These are phyloP conservation scores for Myotis findleyi DNA, from an alignment of 2,797 vertebrate genomes.

Conservation along the genomic window DNA sequence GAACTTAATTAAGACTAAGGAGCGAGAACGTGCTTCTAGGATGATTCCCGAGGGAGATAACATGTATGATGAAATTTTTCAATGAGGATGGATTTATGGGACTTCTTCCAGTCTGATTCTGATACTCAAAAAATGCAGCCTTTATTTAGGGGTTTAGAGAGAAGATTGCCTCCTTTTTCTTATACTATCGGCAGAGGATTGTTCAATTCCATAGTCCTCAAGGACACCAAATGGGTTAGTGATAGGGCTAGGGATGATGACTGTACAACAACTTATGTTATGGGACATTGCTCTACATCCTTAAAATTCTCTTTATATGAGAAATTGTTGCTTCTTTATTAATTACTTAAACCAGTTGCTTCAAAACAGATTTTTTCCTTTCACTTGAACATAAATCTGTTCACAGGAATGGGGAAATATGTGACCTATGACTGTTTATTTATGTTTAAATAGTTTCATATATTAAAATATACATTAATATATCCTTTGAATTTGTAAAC, in stretches of 20 bases:
- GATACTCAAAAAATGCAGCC: background rate
- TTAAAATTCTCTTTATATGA: background rate
- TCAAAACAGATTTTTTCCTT: background rate
- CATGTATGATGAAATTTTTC: background rate
- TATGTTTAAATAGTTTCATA: background rate
- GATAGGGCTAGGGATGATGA: background rate
- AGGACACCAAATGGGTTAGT: background rate
- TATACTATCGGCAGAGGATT: background rate
- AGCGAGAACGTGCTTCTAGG: background rate
- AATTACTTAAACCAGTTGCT: background rate
- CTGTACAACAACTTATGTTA: background rate
- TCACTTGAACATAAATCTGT: background rate
- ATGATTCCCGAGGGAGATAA: background rate
- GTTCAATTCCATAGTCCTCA: background rate
- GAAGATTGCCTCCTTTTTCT: background rate
- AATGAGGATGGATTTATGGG: background rate
- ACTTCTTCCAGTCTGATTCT: background rate
- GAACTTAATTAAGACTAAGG: background rate
- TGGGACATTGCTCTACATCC: background rate
- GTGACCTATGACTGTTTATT: background rate
- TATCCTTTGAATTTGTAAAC: background rate
- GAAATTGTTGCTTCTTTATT: background rate
- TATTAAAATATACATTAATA: background rate
- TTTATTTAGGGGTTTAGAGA: background rate
- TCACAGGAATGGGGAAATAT: background rate